Evolutionary conservation across 1,140 invertebrate genomes (phyloP).

Genomic region (Drosophila sp.): DNA sequence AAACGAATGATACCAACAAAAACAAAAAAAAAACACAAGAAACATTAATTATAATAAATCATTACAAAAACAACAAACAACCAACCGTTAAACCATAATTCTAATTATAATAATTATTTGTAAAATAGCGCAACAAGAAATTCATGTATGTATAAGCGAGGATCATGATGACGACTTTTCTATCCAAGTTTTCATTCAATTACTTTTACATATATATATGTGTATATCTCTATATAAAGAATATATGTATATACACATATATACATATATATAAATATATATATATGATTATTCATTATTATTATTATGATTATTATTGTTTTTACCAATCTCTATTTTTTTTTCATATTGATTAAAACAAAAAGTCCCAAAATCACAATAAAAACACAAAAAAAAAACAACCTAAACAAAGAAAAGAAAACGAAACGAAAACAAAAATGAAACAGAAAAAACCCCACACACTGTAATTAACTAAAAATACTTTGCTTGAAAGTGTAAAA

Average conservation of each 20-base stretch:
- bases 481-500: conserved; percentile 76
- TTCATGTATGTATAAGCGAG: neutral
- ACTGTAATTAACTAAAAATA: conserved; percentile 76
- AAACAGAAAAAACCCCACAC: conserved; percentile 53
- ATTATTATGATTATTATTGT: conserved; percentile 63
- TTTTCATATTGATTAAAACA: conserved; percentile 43
- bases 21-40: conserved; percentile 15
- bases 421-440: conserved; percentile 41
- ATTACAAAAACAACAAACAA: conserved; percentile 23
- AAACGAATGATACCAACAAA: conserved; percentile 53
- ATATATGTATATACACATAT: conserved; percentile 37
- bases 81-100: conserved; percentile 49
- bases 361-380: conserved; percentile 38
- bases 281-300: conserved; percentile 61
- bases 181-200: conserved; percentile 52
- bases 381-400: conserved; percentile 54
- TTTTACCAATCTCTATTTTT: conserved; percentile 55
- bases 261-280: conserved; percentile 37
- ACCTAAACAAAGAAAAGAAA: conserved; percentile 34
- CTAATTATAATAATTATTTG: conserved; percentile 52
- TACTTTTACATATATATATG: conserved; percentile 34
- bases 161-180: conserved; percentile 42
- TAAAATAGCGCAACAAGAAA: conserved; percentile 62
- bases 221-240: conserved; percentile 9
- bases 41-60: conserved; percentile 42